phyloP scores from a whole-genome alignment of 2,797 vertebrate genomes.

The Mormyrops boulengeri region DNA sequence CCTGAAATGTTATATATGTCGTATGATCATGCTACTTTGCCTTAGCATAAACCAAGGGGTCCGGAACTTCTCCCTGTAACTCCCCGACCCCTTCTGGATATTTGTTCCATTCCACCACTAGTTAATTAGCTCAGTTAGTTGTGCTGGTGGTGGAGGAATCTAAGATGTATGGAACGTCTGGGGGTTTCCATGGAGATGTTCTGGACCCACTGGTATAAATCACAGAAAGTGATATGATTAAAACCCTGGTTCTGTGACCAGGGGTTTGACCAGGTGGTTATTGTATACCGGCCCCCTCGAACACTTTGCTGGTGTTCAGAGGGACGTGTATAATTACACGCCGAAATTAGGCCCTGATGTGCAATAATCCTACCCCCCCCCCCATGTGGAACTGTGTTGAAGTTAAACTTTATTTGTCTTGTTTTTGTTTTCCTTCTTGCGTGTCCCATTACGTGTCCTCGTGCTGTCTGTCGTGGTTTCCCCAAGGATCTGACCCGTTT shows the following conservation, averaged over 20 bases:
- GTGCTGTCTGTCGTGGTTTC: background rate
- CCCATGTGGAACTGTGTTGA: background rate
- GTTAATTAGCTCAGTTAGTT: background rate
- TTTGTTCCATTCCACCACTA: background rate
- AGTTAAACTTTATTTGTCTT: background rate
- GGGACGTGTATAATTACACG: background rate
- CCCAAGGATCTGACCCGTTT: background rate
- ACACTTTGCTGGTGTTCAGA: background rate
- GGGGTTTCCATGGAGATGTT: background rate
- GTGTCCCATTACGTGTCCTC: background rate
- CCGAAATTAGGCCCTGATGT: background rate
- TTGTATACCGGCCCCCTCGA: background rate
- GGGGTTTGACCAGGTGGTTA: background rate
- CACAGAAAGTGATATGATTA: background rate
- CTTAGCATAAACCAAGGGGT: constrained; percentile 58
- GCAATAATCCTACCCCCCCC: background rate
- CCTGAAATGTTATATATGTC: background rate
- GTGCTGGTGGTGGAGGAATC: background rate
- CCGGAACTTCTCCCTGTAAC: background rate
- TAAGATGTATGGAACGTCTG: background rate
- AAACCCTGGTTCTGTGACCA: background rate
- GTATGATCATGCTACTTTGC: constrained; percentile 54
- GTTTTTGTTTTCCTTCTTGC: background rate
- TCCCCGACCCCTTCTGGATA: background rate
- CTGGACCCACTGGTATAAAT: background rate